These are phyloP conservation scores for Ooceraea biroi DNA, from an alignment of 1,140 invertebrate genomes.

Conservation along the genomic window DNA sequence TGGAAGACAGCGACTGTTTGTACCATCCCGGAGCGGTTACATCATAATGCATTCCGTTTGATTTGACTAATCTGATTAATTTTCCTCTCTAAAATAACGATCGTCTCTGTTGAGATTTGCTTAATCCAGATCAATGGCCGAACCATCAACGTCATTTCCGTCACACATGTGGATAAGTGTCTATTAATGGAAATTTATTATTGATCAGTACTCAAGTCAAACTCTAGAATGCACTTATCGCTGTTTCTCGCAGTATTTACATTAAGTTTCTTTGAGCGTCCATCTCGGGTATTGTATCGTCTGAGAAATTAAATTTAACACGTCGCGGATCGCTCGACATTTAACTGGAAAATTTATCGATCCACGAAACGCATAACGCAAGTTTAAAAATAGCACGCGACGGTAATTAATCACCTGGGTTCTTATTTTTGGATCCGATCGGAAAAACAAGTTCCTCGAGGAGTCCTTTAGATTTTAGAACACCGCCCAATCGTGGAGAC, in stretches of 20 bases:
- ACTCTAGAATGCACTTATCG: not conserved
- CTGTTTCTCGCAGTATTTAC: constrained; percentile 24
- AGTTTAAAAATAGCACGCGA: not conserved
- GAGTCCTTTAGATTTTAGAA: not conserved
- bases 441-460: not conserved
- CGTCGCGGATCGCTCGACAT: constrained; percentile 12
- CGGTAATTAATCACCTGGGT: constrained; percentile 2
- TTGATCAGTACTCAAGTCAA: constrained; percentile 23
- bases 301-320: too few species aligned
- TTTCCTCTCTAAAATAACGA: not conserved
- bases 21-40: not conserved
- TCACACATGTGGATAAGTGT: not conserved
- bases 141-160: not conserved
- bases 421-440: not conserved
- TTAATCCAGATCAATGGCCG: constrained; percentile 45
- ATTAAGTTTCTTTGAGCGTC: too few species aligned
- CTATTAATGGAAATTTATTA: constrained; percentile 52
- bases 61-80: constrained; percentile 53
- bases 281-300: too few species aligned
- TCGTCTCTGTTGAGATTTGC: not conserved
- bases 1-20: constrained; percentile 26
- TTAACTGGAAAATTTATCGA: not conserved
- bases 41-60: constrained; percentile 62
- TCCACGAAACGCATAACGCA: constrained; percentile 19
- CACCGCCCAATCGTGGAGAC: constrained; percentile 34